Evolutionary conservation across 64 coral and sea anemone genomes (phyloP), one percentile per base, ranked within the genome.

Genomic region (Montipora cactus): DNA sequence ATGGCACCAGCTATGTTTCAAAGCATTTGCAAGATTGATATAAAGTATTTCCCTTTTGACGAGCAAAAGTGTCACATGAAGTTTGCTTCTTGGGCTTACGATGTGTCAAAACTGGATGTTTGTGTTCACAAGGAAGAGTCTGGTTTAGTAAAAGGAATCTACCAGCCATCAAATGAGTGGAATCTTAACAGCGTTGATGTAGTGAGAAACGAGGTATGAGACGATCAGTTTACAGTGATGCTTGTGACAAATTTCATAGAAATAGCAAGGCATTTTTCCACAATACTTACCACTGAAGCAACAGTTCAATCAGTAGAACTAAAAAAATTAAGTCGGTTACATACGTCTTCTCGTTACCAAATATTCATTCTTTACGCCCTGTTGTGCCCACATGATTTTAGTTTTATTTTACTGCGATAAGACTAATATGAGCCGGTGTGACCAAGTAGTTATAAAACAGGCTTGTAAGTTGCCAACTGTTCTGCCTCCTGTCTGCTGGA

Each of bases 141-240:
- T 1, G 96, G 96, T 14, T 14, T 84, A 22, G 53, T 82, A 49
- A 11, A 90, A 59, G 90, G 81, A 48, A 87, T 84, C 9, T 98
- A 94, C 74, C 82, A 95, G 66, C 64, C 79, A 15, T 95, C 91
- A n/a, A 98, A 84, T 19, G 96, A 98, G 52, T 97, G 96, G 96
- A 59, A 89, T 37, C 73, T 97, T 7, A 12, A 95, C 25, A 59
- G 90, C 10, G 59, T 97, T 81, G 55, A 66, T 57, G 88, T 88
- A 8, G 77, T 75, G 55, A 48, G 76, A 57, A 64, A 77, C 19
- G 75, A 77, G 88, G 95, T 94, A 61, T n/a, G 88, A 81, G 8
- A 22, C 19, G 6, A 73, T 9, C 74, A 46, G 10, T 76, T 46
- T 28, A 28, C 28, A 11, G 44, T 14, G 9, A 4, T 76, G 37